phyloP scores from a whole-genome alignment of 2,797 vertebrate species.

The Momotus momota region DNA sequence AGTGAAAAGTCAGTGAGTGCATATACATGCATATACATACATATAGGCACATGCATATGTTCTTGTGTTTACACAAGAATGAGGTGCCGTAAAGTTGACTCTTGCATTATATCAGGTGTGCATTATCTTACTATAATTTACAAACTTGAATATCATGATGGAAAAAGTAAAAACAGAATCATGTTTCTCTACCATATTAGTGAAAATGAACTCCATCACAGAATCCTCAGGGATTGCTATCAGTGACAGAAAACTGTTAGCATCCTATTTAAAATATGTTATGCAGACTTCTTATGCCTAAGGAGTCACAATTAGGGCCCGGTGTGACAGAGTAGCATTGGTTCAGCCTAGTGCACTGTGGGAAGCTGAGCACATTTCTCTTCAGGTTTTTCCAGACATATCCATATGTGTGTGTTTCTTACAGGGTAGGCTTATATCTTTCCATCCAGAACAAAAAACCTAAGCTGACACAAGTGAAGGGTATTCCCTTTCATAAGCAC shows the following conservation, averaged over 20 bases:
- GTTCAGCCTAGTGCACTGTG: not conserved
- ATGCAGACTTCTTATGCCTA: not conserved
- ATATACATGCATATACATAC: not conserved
- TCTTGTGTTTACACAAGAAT: not conserved
- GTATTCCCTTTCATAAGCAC: not conserved
- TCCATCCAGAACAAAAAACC: not conserved
- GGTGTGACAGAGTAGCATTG: not conserved
- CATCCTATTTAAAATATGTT: not conserved
- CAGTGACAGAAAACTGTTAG: not conserved
- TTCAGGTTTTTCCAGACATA: not conserved
- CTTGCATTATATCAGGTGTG: not conserved
- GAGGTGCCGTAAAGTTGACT: not conserved
- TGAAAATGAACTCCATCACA: not conserved
- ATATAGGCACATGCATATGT: not conserved
- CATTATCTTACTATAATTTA: not conserved
- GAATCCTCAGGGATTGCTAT: not conserved
- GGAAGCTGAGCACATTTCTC: not conserved
- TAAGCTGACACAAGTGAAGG: not conserved
- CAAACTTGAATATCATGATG: not conserved
- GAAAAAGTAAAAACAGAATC: not conserved
- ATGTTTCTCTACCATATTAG: not conserved
- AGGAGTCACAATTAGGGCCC: not conserved
- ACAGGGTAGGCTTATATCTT: not conserved
- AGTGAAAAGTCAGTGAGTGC: not conserved
- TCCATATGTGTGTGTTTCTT: not conserved